These are phyloP conservation scores for Zeuzera pyrina DNA, from an alignment of 2,888 invertebrate genomes.

Conservation along the genomic window DNA sequence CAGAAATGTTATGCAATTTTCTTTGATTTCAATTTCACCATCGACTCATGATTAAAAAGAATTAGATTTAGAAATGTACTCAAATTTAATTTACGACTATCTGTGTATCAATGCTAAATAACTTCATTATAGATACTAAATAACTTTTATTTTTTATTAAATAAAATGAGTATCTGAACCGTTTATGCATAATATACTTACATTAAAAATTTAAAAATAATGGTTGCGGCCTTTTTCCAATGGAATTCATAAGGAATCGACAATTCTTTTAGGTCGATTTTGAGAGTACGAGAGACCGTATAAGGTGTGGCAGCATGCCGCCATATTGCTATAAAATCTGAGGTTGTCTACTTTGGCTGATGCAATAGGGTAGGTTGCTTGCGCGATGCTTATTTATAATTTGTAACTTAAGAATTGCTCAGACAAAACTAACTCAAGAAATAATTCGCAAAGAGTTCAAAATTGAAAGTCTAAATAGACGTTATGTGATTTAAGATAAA, in stretches of 20 bases:
- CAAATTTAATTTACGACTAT: too few relatives aligned
- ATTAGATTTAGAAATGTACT: too few relatives aligned
- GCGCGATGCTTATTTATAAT: constrained; percentile 44
- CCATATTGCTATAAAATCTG: constrained; percentile 27
- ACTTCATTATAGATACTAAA: too few relatives aligned
- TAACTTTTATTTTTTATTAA: too few relatives aligned
- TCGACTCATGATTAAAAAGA: too few relatives aligned
- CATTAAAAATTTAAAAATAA: too few relatives aligned
- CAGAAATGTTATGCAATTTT: too few relatives aligned
- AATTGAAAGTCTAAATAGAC: constrained; percentile 17
- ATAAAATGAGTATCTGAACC: too few relatives aligned
- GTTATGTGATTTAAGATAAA: background rate
- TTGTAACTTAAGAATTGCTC: constrained; percentile 18
- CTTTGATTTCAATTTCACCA: too few relatives aligned
- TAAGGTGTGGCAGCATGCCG: constrained; percentile 37
- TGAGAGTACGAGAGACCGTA: constrained; percentile 23
- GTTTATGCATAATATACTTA: too few relatives aligned
- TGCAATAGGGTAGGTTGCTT: constrained; percentile 53
- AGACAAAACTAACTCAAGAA: constrained; percentile 28
- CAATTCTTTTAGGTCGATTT: constrained; percentile 16
- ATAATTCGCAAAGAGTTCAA: constrained; percentile 24
- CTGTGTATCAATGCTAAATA: too few relatives aligned
- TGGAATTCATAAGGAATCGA: constrained; percentile 6
- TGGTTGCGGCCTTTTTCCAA: constrained; percentile 8
- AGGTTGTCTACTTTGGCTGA: constrained; percentile 55